Evolutionary conservation across 2,888 invertebrate species (phyloP).

Genomic region (Euclidia mi): DNA sequence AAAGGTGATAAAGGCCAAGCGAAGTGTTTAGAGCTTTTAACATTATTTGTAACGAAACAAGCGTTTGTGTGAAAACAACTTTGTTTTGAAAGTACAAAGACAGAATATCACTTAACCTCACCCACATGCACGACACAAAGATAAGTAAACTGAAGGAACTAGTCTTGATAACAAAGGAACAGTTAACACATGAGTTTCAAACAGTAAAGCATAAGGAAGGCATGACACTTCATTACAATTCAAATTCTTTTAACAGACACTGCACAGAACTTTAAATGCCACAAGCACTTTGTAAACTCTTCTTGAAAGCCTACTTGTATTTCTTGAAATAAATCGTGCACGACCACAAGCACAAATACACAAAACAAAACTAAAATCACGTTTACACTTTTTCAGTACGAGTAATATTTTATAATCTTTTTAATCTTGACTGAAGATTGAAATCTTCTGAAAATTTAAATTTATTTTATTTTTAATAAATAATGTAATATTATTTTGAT

Average conservation of each 20-base stretch:
- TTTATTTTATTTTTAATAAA: no score
- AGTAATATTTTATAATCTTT: no score
- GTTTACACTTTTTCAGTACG: background rate
- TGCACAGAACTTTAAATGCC: conserved; percentile 37
- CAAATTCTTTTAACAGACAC: conserved; percentile 24
- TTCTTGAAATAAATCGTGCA: conserved; percentile 7
- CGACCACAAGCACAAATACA: background rate
- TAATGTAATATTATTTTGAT: no score
- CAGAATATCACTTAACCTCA: conserved; percentile 50
- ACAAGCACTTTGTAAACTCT: conserved; percentile 51
- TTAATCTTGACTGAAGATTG: no score
- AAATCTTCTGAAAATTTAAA: no score
- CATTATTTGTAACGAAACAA: conserved; percentile 6
- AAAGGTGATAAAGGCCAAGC: conserved; percentile 5
- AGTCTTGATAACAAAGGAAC: conserved; percentile 1
- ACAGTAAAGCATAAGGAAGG: conserved; percentile 2
- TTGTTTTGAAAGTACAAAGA: conserved; percentile 27
- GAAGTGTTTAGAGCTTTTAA: conserved; percentile 10
- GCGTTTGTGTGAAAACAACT: conserved; percentile 1
- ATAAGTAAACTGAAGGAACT: conserved; percentile 24
- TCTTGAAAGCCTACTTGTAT: conserved; percentile 13
- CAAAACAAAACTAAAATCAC: conserved; percentile 4
- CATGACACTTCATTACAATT: conserved; percentile 8
- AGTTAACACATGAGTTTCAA: conserved; percentile 11
- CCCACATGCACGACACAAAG: conserved; percentile 55